Evolutionary conservation across 1,140 invertebrate genomes (phyloP), one percentile per base, ranked within the genome.

Genomic region (Monochamus saltuarius): DNA sequence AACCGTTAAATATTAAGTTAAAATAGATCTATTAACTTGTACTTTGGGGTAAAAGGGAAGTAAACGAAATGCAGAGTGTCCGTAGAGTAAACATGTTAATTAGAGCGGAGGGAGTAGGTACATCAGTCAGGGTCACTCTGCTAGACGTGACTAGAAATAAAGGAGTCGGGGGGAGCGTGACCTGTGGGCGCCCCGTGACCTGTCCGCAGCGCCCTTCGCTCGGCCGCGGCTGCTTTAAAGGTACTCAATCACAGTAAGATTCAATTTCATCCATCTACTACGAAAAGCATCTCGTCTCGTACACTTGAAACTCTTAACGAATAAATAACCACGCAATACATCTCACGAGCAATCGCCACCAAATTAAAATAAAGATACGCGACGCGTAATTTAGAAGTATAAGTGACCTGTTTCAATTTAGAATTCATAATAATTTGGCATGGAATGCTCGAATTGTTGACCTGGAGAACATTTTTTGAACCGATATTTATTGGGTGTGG

Each of bases 121-220:
- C 62, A 71, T 73, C 72, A 73, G 72, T 73, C 72, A 59, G 62
- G 68, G 66, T 61, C 68, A 71, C 72, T 70, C 68, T 71, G 72
- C 45, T 62, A 61, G 38, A 64, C 56, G 61, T 68, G 71, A 73
- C 71, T 71, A 73, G 71, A 71, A 66, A 60, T 56, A 29, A 68
- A 66, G 64, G 56, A 66, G 63, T 57, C 61, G 40, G 47, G 62
- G 49, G 14, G 64, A 69, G 62, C 61, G 46, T 59, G 67, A 71
- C 67, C 64, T 69, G 61, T 51, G 52, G 56, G 46, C 47, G 35
- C 45, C 47, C 16, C 64, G 55, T 64, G 68, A 69, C 68, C 70
- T 72, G 59, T 61, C 42, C 59, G 59, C 54, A 53, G 59, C 19
- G 53, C 52, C 52, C 57, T 58, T 61, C 43, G 61, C 66, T 65